Evolutionary conservation across 1,140 invertebrate genomes (phyloP), one percentile per base, ranked within the genome.

Genomic region (Coptotermes formosanus): DNA sequence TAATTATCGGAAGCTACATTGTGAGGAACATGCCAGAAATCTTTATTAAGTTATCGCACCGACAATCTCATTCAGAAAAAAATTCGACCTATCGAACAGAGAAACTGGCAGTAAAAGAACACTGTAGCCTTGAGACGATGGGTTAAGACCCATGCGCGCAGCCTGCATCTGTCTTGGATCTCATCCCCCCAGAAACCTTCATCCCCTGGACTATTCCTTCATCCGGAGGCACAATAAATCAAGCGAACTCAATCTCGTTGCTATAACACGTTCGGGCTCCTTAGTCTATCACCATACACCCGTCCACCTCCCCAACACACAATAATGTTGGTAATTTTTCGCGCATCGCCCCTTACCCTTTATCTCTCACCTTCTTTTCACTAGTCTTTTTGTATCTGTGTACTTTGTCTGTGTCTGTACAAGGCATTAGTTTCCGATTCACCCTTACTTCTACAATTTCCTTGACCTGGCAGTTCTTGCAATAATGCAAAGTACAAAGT

Each of bases 261-360:
- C 25, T 30, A 6, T 75, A 75, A 75, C 64, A 30, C 64, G 64
- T 75, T 8, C 14, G 64, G 64, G n/a, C 7, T 75, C 64, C 64
- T 11, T 25, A 75, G 64, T 75, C 64, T 75, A 8, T 75, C 64
- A n/a, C 64, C n/a, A 75, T 14, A 6, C 9, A 75, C 7, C 64
- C 64, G 7, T 30, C n/a, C 16, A 30, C 9, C 8, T 11, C 64
- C 64, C 64, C n/a, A 75, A 30, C 3, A 75, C 64, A 75, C 64
- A 75, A 75, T 75, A 75, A 75, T 30, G 64, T 30, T 30, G 64
- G 64, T 75, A 75, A 75, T 75, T 75, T 75, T 75, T 75, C 64
- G 64, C n/a, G 25, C 64, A 75, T 75, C 64, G 30, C 7, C 64
- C n/a, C 25, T 30, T 75, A 75, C 2, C 64, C 64, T 25, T 30